phyloP scores from a whole-genome alignment of 1,140 invertebrate species.

The Trachymyrmex septentrionalis region DNA sequence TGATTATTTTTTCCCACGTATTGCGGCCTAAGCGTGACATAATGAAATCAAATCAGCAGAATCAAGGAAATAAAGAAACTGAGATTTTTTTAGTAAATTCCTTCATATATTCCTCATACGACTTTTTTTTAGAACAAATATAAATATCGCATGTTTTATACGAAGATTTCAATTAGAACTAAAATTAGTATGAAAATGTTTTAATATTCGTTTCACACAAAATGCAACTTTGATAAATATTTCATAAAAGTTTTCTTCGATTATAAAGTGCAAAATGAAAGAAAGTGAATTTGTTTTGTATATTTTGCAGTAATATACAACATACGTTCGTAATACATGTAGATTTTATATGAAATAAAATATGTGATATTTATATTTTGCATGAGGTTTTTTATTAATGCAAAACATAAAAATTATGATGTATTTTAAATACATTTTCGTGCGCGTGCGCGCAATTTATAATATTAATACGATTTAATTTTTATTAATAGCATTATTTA shows the following conservation, averaged over 20 bases:
- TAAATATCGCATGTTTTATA: slow-evolving; percentile 34
- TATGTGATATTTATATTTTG: slow-evolving; percentile 47
- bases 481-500: not conserved
- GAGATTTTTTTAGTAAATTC: slow-evolving; percentile 67
- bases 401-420: not conserved
- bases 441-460: not conserved
- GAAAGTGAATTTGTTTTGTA: not conserved
- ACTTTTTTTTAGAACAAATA: slow-evolving; percentile 19
- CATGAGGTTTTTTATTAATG: not conserved
- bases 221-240: not conserved
- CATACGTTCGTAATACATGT: not conserved
- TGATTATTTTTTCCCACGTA: slow-evolving; percentile 59
- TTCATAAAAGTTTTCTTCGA: not conserved
- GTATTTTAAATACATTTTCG: not conserved
- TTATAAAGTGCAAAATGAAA: not conserved
- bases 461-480: not conserved
- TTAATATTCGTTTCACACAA: not conserved
- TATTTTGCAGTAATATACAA: not conserved
- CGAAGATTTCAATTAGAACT: not conserved
- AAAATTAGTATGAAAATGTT: not conserved
- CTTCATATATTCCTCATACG: slow-evolving; percentile 41
- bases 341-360: slow-evolving; percentile 7
- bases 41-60: slow-evolving; percentile 63
- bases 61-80: slow-evolving; percentile 71
- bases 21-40: slow-evolving; percentile 48